Evolutionary conservation across 1,140 invertebrate species (phyloP), one percentile per base, ranked within the genome.

Genomic region (Euwallacea fornicatus): DNA sequence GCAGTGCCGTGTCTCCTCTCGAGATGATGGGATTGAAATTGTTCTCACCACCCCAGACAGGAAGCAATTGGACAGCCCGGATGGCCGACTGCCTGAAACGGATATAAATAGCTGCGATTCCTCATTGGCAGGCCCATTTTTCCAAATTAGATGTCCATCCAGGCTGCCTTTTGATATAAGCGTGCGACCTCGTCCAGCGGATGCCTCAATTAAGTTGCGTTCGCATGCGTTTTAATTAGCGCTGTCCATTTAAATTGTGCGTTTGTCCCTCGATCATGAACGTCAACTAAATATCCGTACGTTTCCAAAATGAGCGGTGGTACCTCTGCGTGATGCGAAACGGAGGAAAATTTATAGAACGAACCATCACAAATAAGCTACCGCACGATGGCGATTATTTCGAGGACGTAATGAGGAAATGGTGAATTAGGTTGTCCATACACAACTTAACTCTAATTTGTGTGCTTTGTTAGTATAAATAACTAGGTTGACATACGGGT

Each of bases 331-430:
- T 33, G 21, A 33, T 33, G 21, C 21, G 21, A 33, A 33, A 55
- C 13, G 11, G 4, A 65, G 21, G 42, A 50, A 7, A 44, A 71
- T 54, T 58, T 43, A 55, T 2, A 33, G 56, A 44, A 50, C 46
- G 13, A 50, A 50, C 46, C 46, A 50, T 50, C 46, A 50, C 13
- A 70, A 70, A 44, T n/a, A 69, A 58, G 33, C n/a, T 58, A 63
- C 62, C 65, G 62, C 10, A 50, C 69, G 62, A 71, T 75, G 62
- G 13, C 71, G 66, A 73, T 76, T 73, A 73, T 66, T 61, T 42
- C 15, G 42, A 58, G 56, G 63, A 75, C 53, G 73, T 77, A 78
- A 78, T 78, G 76, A 78, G 76, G 76, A 78, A 78, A 69, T 74
- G 58, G 74, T 69, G 73, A 78, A 78, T 78, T 78, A 77, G 74